A percentile compares a stretch with the other conserved stretches of the same genome.
phyloP scores from a whole-genome alignment of 2,888 invertebrate species.

The Catocala fraxini region DNA sequence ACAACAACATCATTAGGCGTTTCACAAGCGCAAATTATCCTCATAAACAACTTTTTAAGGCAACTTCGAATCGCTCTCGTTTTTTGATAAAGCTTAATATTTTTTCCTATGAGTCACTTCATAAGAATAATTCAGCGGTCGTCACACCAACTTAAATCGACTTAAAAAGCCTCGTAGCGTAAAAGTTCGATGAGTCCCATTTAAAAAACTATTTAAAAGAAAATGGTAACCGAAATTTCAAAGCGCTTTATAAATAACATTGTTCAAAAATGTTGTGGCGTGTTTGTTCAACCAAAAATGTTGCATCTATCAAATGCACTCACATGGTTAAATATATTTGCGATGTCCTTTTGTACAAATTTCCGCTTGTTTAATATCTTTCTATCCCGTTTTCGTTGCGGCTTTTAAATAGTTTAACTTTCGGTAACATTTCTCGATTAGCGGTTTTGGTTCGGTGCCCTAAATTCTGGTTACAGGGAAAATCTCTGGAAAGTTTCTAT shows the following conservation, averaged over 20 bases:
- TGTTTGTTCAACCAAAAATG: slow-evolving; percentile 34
- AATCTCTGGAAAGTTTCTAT: slow-evolving; percentile 37
- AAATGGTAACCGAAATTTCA: background rate
- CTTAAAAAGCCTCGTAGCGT: background rate
- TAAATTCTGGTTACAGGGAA: slow-evolving; percentile 43
- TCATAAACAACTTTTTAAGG: slow-evolving; percentile 2
- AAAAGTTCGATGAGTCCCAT: background rate
- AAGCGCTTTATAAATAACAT: slow-evolving; percentile 15
- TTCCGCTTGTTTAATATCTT: slow-evolving; percentile 34
- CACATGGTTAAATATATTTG: slow-evolving; percentile 29
- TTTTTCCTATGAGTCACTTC: background rate
- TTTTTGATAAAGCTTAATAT: slow-evolving; percentile 5
- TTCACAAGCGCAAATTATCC: slow-evolving; percentile 11
- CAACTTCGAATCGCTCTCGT: slow-evolving; percentile 7
- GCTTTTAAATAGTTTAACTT: slow-evolving; percentile 42
- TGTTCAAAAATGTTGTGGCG: slow-evolving; percentile 22
- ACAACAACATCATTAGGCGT: slow-evolving; percentile 13
- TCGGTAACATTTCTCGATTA: slow-evolving; percentile 41
- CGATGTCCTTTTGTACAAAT: slow-evolving; percentile 25
- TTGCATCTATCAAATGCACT: slow-evolving; percentile 34
- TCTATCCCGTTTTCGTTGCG: slow-evolving; percentile 23
- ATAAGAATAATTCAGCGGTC: background rate
- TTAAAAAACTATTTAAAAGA: background rate
- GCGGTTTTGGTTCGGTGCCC: slow-evolving; percentile 40
- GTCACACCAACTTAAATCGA: no score